phyloP scores from a whole-genome alignment of 2,888 invertebrate genomes.

The Pristionchus entomophagus region DNA sequence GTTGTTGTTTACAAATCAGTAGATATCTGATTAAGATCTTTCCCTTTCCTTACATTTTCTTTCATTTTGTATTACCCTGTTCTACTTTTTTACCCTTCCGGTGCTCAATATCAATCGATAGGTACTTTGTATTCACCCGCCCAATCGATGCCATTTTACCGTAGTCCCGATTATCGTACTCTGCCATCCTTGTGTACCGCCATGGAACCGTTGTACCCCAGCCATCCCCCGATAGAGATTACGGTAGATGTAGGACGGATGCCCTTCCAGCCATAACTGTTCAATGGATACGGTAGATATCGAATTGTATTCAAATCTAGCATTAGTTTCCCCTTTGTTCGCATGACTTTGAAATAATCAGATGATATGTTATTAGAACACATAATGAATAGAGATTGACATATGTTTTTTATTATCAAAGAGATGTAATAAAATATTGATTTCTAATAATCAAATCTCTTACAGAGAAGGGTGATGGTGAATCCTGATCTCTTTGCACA shows the following conservation, averaged over 20 bases:
- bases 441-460: no score
- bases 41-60: not conserved
- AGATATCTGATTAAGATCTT: not conserved
- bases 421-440: no score
- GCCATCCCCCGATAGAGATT: not conserved
- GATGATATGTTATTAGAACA: slow-evolving; percentile 8
- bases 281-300: slow-evolving; percentile 7
- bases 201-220: not conserved
- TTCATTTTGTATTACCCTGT: not conserved
- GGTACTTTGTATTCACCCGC: slow-evolving; percentile 1
- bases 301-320: not conserved
- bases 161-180: slow-evolving; percentile 1
- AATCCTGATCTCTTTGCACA: no score
- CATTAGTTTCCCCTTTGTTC: not conserved
- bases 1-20: not conserved
- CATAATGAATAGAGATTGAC: no score
- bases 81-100: not conserved
- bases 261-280: not conserved
- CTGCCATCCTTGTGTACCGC: slow-evolving; percentile 15
- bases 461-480: no score
- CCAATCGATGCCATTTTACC: slow-evolving; percentile 21
- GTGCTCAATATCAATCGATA: slow-evolving; percentile 30
- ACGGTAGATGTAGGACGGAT: not conserved
- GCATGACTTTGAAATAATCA: slow-evolving; percentile 24
- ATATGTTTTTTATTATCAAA: no score